Conservation (phyloP, 2,113 vertebrate genomes). For the Alces alces region DNA sequence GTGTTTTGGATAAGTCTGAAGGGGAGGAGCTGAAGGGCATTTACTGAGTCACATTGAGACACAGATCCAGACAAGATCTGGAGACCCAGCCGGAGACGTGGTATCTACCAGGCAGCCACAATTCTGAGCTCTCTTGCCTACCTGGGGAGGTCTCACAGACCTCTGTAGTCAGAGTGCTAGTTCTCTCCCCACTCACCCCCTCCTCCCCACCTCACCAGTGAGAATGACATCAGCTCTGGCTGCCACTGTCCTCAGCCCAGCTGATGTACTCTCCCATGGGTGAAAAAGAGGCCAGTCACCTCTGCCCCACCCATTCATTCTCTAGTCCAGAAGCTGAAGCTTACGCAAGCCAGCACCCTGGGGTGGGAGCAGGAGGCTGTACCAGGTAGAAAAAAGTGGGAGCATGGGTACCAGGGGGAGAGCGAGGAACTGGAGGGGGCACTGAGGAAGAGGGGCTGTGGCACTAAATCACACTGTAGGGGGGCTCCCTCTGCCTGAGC, state of each 20-base stretch:
- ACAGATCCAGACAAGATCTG: not conserved
- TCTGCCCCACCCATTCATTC: not conserved
- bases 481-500: constrained; percentile 59
- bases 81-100: not conserved
- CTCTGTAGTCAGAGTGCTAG: not conserved
- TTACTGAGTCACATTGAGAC: not conserved
- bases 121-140: not conserved
- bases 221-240: constrained; percentile 65
- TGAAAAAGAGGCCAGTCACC: constrained; percentile 8
- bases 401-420: not conserved
- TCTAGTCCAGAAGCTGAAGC: not conserved
- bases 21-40: not conserved
- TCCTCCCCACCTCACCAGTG: not conserved
- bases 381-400: not conserved
- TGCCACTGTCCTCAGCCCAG: constrained; percentile 10
- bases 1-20: not conserved
- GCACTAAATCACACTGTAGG: constrained; percentile 69
- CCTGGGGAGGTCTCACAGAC: not conserved
- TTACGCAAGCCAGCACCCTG: not conserved
- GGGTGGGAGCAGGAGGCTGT: not conserved
- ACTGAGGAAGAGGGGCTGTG: constrained; percentile 43
- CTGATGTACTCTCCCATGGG: constrained; percentile 52
- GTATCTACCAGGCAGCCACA: not conserved
- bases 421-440: not conserved
- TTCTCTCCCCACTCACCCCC: not conserved